These are phyloP conservation scores for Ianthella basta DNA, from an alignment of 37 sponge, comb jelly and placozoan genomes.

Conservation along the genomic window DNA sequence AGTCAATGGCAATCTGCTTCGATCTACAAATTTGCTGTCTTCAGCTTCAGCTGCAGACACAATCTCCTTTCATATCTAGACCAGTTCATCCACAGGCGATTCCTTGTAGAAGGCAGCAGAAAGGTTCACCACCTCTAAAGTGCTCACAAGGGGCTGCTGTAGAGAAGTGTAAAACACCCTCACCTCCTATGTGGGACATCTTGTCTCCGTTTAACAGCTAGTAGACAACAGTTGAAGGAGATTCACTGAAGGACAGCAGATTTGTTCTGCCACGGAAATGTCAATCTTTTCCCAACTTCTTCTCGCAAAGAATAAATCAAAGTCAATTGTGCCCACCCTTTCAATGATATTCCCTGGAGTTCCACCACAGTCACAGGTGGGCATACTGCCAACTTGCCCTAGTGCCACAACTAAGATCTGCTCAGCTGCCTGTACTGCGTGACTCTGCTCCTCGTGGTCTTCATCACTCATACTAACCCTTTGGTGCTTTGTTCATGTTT, in stretches of 20 bases:
- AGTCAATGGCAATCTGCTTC: slow-evolving; percentile 32
- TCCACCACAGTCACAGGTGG: neutral
- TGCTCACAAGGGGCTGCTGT: neutral
- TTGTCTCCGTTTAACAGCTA: neutral
- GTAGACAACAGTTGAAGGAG: neutral
- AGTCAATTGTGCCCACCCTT: neutral
- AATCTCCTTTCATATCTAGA: neutral
- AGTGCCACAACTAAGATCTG: neutral
- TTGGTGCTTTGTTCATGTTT: neutral
- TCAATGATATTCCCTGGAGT: neutral
- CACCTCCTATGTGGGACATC: neutral
- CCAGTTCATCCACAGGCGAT: neutral
- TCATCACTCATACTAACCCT: neutral
- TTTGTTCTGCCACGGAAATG: no score
- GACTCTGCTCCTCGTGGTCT: neutral
- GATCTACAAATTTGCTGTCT: slow-evolving; percentile 23
- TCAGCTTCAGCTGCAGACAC: neutral
- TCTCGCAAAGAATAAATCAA: neutral
- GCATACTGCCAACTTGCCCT: no score
- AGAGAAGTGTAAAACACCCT: neutral
- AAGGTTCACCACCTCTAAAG: no score
- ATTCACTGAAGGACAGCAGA: neutral
- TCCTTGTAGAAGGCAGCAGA: neutral
- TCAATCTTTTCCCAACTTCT: neutral
- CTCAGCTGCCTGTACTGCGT: neutral